Evolutionary conservation across 2,797 vertebrate genomes (phyloP).

Genomic region (Crax fasciolata): DNA sequence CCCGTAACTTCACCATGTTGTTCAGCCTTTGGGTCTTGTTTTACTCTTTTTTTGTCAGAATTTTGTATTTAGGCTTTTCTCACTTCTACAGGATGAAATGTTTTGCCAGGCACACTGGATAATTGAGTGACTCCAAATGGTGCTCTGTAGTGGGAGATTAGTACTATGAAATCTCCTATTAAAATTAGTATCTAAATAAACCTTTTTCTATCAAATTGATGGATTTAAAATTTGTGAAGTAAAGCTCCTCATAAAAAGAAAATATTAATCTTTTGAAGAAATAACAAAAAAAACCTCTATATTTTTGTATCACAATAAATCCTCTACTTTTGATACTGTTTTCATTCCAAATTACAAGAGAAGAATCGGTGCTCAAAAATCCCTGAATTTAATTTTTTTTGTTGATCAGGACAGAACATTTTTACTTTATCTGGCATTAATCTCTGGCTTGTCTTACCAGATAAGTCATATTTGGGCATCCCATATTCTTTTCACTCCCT

Average conservation of each 20-base stretch:
- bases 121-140: background rate
- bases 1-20: background rate
- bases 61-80: background rate
- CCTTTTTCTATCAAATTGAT: background rate
- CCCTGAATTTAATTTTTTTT: background rate
- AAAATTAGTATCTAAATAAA: slow-evolving; percentile 6
- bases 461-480: background rate
- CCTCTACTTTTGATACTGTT: background rate
- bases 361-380: background rate
- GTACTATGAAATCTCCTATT: background rate
- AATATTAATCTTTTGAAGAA: background rate
- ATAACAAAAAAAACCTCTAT: background rate
- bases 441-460: background rate
- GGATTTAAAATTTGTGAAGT: background rate
- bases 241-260: background rate
- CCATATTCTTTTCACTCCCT: background rate
- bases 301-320: background rate
- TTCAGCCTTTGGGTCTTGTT: background rate
- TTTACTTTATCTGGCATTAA: background rate
- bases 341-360: background rate
- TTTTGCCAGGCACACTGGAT: background rate
- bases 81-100: background rate
- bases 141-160: background rate
- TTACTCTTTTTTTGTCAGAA: slow-evolving; percentile 13
- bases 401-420: background rate